Percentiles rank a stretch among this genome's conserved stretches.
Conservation (phyloP, 2,888 invertebrate genomes). For the Steinernema scapterisci region DNA sequence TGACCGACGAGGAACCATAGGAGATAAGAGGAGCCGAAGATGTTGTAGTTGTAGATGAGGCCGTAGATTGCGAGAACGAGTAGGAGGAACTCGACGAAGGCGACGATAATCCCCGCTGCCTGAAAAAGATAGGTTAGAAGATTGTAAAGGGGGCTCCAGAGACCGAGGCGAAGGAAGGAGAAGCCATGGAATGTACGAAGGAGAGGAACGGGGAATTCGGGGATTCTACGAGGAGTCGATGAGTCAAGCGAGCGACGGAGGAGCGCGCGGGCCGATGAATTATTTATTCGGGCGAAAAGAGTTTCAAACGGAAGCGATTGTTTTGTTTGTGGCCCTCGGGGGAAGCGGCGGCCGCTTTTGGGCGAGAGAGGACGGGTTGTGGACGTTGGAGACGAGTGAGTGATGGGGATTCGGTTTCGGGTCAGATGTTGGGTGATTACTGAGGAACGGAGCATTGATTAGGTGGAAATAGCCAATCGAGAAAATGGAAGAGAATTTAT, state of each 20-base stretch:
- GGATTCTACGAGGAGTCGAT: too few relatives aligned
- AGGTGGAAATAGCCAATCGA: too few relatives aligned
- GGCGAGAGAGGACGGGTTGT: background rate
- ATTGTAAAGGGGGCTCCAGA: background rate
- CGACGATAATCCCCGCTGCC: constrained; percentile 65
- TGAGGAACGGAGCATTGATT: too few relatives aligned
- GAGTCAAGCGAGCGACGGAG: background rate
- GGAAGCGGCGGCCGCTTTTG: background rate
- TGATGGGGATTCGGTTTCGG: too few relatives aligned
- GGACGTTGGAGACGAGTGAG: too few relatives aligned
- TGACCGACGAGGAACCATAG: constrained; percentile 64
- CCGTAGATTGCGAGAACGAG: constrained; percentile 65
- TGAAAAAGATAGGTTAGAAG: constrained; percentile 33
- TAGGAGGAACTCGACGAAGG: constrained; percentile 62
- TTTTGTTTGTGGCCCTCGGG: background rate
- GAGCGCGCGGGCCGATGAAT: constrained; percentile 19
- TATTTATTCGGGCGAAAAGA: background rate
- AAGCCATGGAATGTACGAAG: background rate
- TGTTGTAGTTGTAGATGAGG: constrained; percentile 62
- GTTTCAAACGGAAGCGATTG: background rate
- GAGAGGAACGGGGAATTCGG: constrained; percentile 10
- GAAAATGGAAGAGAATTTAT: too few relatives aligned
- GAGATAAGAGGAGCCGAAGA: constrained; percentile 63
- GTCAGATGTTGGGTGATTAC: too few relatives aligned
- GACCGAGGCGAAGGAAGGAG: constrained; percentile 16